Conservation (phyloP, 2,888 invertebrate species). For the Myopa testacea region DNA sequence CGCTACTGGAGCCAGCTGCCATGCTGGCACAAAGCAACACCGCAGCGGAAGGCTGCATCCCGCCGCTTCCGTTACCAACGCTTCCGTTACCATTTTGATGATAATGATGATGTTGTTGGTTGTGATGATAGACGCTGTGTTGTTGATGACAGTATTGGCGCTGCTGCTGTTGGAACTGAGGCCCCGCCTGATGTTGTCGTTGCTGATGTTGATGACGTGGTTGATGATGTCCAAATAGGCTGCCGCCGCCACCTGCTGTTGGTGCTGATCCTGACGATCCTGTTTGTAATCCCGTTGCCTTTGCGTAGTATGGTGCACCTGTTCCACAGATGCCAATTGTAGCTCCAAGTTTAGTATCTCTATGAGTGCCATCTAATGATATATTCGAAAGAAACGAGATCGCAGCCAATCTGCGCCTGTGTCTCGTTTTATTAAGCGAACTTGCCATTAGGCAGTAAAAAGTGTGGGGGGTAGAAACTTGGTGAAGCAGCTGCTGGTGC, state of each 20-base stretch:
- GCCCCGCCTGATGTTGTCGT: constrained; percentile 40
- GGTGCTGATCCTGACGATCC: constrained; percentile 48
- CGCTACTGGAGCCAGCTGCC: constrained; percentile 56
- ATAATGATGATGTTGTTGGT: constrained; percentile 40
- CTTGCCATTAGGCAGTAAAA: constrained; percentile 68
- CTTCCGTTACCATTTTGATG: constrained; percentile 49
- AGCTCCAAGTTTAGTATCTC: constrained; percentile 75
- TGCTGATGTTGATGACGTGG: constrained; percentile 43
- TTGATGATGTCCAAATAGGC: constrained; percentile 53
- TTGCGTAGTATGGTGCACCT: constrained; percentile 52
- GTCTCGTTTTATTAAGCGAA: constrained; percentile 73
- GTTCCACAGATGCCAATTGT: constrained; percentile 64
- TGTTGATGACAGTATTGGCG: constrained; percentile 51
- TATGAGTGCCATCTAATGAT: constrained; percentile 90
- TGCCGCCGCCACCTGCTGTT: constrained; percentile 48
- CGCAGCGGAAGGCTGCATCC: constrained; percentile 50
- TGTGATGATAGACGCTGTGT: constrained; percentile 46
- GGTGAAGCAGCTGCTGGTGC: constrained; percentile 10
- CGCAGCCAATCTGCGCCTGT: constrained; percentile 89
- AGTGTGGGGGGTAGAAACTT: constrained; percentile 35
- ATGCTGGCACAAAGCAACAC: constrained; percentile 45
- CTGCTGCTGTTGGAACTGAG: constrained; percentile 43
- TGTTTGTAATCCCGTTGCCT: constrained; percentile 52
- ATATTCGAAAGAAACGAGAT: constrained; percentile 95
- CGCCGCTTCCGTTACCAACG: constrained; percentile 51